phyloP scores from a whole-genome alignment of 1,140 invertebrate species.

The Drosophila nikananu region DNA sequence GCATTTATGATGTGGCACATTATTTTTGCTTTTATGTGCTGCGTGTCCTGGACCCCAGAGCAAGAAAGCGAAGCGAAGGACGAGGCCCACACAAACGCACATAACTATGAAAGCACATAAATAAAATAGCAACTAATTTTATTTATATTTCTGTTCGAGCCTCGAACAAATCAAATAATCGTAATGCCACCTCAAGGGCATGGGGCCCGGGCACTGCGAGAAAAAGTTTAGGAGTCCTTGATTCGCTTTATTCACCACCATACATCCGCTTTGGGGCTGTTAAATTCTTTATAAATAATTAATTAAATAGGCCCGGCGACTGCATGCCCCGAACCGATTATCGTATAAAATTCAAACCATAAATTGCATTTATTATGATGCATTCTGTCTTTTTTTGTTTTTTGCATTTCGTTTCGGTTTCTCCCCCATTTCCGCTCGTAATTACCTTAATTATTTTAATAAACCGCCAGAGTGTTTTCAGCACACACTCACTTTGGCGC shows the following conservation, averaged over 20 bases:
- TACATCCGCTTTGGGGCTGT: conserved; percentile 10
- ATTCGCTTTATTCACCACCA: no score
- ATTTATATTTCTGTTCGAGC: conserved; percentile 62
- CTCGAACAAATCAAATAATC: conserved; percentile 70
- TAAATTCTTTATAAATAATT: conserved; percentile 36
- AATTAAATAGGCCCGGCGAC: conserved; percentile 26
- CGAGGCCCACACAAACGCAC: conserved; percentile 2
- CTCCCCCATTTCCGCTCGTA: conserved; percentile 48
- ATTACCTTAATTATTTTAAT: conserved; percentile 84
- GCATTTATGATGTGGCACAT: conserved; percentile 82
- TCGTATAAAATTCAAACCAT: conserved; percentile 51
- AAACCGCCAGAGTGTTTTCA: conserved; percentile 67
- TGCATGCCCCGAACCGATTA: conserved; percentile 40
- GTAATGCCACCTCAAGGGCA: conserved; percentile 51
- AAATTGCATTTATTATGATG: conserved; percentile 71
- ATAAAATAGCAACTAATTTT: conserved; percentile 82
- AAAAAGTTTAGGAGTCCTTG: conserved; percentile 6
- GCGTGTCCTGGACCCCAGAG: conserved; percentile 44
- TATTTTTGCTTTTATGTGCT: conserved; percentile 76
- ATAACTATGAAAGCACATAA: conserved; percentile 57
- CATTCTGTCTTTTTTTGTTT: conserved; percentile 2
- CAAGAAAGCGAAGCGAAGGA: neutral
- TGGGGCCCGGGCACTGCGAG: neutral
- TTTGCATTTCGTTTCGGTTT: neutral
- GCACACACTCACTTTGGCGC: conserved; percentile 46